Percentiles rank a stretch among this genome's conserved stretches.
These are phyloP conservation scores for Tympanoctomys barrerae DNA, from an alignment of 2,797 vertebrate species.

Conservation along the genomic window DNA sequence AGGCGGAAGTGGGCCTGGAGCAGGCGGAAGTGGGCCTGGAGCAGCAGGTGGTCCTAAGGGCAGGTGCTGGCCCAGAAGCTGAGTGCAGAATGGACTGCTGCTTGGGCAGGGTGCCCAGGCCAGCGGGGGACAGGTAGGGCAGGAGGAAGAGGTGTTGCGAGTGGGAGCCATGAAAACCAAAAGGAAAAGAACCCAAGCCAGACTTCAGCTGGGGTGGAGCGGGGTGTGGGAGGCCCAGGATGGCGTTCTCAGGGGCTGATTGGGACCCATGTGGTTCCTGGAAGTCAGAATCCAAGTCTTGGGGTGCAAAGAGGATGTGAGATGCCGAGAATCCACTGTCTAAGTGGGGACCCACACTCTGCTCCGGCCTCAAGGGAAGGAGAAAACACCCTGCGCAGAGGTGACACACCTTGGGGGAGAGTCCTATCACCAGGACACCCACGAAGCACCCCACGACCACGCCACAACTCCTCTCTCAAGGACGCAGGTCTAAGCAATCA, in stretches of 20 bases:
- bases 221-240: background rate
- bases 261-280: background rate
- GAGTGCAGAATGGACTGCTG: accelerated
- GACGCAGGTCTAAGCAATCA: background rate
- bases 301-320: background rate
- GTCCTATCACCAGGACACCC: too few relatives aligned
- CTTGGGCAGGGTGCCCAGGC: background rate
- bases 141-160: background rate
- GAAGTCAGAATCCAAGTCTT: background rate
- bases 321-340: background rate
- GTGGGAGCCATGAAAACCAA: too few relatives aligned
- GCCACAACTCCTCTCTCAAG: background rate
- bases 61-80: background rate
- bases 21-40: too few relatives aligned
- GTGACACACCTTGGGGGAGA: background rate
- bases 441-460: accelerated
- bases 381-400: background rate
- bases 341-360: background rate
- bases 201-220: accelerated
- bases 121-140: background rate
- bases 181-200: background rate
- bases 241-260: too few relatives aligned
- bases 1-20: accelerated
- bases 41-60: background rate
- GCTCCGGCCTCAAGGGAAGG: accelerated